Percentiles rank a stretch among this genome's conserved stretches.
Evolutionary conservation across 2,113 vertebrate species (phyloP).

Genomic region (Machaerirhynchus nigripectus): DNA sequence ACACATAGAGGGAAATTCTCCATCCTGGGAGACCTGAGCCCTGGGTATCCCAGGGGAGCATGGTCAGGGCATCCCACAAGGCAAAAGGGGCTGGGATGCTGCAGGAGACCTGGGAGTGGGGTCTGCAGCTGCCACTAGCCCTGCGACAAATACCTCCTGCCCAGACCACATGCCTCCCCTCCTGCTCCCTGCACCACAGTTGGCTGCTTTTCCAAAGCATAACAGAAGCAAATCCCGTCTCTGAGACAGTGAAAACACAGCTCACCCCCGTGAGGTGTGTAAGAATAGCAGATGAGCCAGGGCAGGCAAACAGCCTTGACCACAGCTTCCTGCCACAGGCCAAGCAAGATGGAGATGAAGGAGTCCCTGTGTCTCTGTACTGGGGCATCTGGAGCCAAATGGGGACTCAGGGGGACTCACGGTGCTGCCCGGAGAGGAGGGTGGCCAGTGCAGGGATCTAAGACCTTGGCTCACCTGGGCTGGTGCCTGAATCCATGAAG

Average conservation of each 20-base stretch:
- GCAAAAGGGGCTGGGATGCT: neutral
- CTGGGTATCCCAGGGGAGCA: fast-evolving
- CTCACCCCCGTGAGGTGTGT: neutral
- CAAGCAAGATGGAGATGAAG: neutral
- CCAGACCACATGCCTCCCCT: neutral
- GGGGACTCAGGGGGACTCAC: neutral
- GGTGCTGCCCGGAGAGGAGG: neutral
- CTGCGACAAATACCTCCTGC: neutral
- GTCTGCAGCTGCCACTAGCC: neutral
- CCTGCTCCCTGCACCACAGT: neutral
- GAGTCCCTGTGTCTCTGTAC: neutral
- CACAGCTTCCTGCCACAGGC: neutral
- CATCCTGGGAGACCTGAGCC: neutral
- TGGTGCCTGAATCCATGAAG: neutral
- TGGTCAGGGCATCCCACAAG: neutral
- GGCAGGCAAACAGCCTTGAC: neutral
- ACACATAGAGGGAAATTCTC: neutral
- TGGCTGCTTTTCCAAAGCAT: neutral
- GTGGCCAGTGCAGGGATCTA: fast-evolving
- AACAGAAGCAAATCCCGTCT: neutral
- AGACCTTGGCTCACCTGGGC: fast-evolving
- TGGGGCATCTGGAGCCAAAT: fast-evolving
- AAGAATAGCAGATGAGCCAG: slow-evolving; percentile 1
- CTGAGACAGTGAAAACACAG: neutral
- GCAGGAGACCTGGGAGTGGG: fast-evolving